Evolutionary conservation across 2,888 invertebrate genomes (phyloP).

Genomic region (Fragum fragum): DNA sequence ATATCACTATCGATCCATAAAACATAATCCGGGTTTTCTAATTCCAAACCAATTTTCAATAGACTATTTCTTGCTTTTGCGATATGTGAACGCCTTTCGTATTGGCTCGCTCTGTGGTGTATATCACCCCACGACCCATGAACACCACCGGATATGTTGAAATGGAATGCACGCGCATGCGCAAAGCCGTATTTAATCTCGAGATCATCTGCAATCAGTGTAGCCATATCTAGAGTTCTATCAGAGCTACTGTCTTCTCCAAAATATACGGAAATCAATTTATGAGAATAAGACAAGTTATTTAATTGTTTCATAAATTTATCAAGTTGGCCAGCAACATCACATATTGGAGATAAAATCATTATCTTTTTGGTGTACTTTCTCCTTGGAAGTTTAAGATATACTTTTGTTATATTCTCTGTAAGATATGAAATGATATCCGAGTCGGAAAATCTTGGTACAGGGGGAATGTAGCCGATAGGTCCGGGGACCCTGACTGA

Average conservation of each 20-base stretch:
- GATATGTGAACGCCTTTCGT: slow-evolving; percentile 77
- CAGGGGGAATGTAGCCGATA: slow-evolving; percentile 68
- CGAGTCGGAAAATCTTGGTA: slow-evolving; percentile 71
- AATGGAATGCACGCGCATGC: slow-evolving; percentile 73
- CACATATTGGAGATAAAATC: slow-evolving; percentile 82
- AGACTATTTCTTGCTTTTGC: slow-evolving; percentile 81
- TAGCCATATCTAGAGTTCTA: slow-evolving; percentile 73
- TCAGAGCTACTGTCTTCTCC: slow-evolving; percentile 84
- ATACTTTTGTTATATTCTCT: slow-evolving; percentile 56
- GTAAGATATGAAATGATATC: slow-evolving; percentile 71
- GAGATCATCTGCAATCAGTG: slow-evolving; percentile 68
- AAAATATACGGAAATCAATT: slow-evolving; percentile 79
- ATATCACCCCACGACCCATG: slow-evolving; percentile 73
- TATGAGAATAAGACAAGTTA: slow-evolving; percentile 80
- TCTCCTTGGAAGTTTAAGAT: slow-evolving; percentile 56
- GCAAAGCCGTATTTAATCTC: slow-evolving; percentile 69
- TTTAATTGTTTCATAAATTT: slow-evolving; percentile 74
- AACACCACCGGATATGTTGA: slow-evolving; percentile 72
- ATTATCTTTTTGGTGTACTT: slow-evolving; percentile 70
- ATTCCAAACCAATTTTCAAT: slow-evolving; percentile 69
- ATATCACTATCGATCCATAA: slow-evolving; percentile 85
- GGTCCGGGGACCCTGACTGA: slow-evolving; percentile 25
- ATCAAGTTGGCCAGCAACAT: slow-evolving; percentile 72
- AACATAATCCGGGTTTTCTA: slow-evolving; percentile 75
- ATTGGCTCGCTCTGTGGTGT: slow-evolving; percentile 75